These are phyloP conservation scores for Thalassoma bifasciatum DNA, from an alignment of 2,113 vertebrate species.

Conservation along the genomic window DNA sequence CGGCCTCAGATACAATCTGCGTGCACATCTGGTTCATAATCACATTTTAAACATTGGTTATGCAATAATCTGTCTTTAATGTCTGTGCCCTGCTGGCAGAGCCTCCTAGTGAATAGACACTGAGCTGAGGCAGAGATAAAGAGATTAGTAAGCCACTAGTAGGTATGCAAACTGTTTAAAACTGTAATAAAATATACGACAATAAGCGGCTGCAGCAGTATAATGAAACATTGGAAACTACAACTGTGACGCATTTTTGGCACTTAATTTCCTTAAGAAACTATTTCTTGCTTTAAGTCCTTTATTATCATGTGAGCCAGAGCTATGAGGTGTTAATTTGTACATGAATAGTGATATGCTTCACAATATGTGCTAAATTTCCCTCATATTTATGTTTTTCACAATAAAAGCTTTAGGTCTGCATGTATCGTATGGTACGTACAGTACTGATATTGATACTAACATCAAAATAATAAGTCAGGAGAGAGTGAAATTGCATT, in stretches of 20 bases:
- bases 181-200: slow-evolving; percentile 16
- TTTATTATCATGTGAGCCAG: neutral
- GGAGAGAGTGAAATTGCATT: no score
- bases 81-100: slow-evolving; percentile 67
- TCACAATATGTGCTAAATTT: neutral
- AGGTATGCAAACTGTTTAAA: slow-evolving; percentile 60
- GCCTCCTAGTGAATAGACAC: slow-evolving; percentile 40
- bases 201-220: neutral
- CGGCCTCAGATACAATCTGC: slow-evolving; percentile 72
- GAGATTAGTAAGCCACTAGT: slow-evolving; percentile 62
- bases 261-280: slow-evolving; percentile 22
- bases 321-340: no score
- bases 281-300: slow-evolving; percentile 8
- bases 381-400: neutral
- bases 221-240: slow-evolving; percentile 16
- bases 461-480: no score
- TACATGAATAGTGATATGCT: neutral
- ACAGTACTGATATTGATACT: no score
- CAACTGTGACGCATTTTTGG: slow-evolving; percentile 24
- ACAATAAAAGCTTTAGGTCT: neutral
- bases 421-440: no score
- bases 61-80: slow-evolving; percentile 78
- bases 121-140: slow-evolving; percentile 64
- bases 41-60: slow-evolving; percentile 78
- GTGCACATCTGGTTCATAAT: slow-evolving; percentile 80